Evolutionary conservation across 2,888 invertebrate species (phyloP).

Genomic region (Aplocera efformata): DNA sequence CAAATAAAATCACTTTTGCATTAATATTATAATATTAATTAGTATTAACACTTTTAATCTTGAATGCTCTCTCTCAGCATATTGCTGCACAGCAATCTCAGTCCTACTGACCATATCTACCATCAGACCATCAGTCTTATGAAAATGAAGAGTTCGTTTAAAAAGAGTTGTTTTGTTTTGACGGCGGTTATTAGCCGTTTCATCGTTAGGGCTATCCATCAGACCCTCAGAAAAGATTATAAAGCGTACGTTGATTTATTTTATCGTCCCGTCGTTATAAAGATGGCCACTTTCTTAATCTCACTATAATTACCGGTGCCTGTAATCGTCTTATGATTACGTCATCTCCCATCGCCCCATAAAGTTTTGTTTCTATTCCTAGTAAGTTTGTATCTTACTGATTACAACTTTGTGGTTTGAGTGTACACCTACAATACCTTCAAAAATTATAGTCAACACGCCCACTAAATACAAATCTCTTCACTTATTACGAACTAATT

Average conservation of each 20-base stretch:
- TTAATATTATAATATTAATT: too few relatives aligned
- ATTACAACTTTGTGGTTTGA: background rate
- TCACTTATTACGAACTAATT: constrained; percentile 12
- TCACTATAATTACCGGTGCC: constrained; percentile 19
- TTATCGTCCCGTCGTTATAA: constrained; percentile 16
- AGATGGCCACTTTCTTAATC: constrained; percentile 18
- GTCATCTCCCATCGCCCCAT: constrained; percentile 6
- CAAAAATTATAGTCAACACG: constrained; percentile 14
- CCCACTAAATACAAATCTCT: constrained; percentile 14
- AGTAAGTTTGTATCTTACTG: too few relatives aligned
- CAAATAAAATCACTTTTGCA: too few relatives aligned
- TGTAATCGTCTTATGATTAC: constrained; percentile 21
- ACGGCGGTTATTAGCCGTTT: too few relatives aligned
- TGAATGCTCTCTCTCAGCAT: too few relatives aligned
- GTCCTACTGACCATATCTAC: too few relatives aligned
- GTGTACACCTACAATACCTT: constrained; percentile 18
- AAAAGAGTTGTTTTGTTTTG: too few relatives aligned
- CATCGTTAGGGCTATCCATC: constrained; percentile 6
- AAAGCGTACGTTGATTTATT: constrained; percentile 16
- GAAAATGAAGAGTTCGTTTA: too few relatives aligned
- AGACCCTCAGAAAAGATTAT: constrained; percentile 7
- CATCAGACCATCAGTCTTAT: too few relatives aligned
- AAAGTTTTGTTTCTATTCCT: constrained; percentile 5
- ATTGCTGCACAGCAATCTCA: too few relatives aligned
- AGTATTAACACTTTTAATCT: too few relatives aligned